Percentiles rank a stretch among this genome's conserved stretches.
These are phyloP conservation scores for Trypoxylus dichotomus DNA, from an alignment of 1,140 invertebrate species.

Conservation along the genomic window DNA sequence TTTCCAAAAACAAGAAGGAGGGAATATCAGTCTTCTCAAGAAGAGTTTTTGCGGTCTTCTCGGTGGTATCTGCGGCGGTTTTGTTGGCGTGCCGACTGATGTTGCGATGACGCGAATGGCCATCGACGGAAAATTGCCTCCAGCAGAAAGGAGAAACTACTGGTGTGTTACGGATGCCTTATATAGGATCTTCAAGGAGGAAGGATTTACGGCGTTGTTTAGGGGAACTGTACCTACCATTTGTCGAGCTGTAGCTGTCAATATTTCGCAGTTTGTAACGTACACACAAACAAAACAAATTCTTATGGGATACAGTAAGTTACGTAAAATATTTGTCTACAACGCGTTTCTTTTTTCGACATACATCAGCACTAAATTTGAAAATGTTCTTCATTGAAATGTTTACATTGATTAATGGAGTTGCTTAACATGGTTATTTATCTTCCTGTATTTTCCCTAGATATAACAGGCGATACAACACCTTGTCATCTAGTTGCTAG, in stretches of 20 bases:
- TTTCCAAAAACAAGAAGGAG: constrained; percentile 13
- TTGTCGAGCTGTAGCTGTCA: constrained; percentile 90
- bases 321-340: not conserved
- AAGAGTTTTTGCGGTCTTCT: constrained; percentile 74
- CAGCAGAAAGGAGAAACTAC: constrained; percentile 85
- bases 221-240: constrained; percentile 77
- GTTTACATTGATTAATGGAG: too few species aligned
- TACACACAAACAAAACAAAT: constrained; percentile 78
- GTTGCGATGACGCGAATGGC: constrained; percentile 92
- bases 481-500: constrained; percentile 85
- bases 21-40: constrained; percentile 49
- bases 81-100: constrained; percentile 73
- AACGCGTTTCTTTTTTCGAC: not conserved
- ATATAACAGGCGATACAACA: constrained; percentile 25
- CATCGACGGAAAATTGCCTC: constrained; percentile 86
- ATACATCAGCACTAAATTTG: not conserved
- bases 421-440: not conserved
- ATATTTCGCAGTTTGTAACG: constrained; percentile 91
- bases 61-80: constrained; percentile 83
- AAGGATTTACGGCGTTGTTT: constrained; percentile 86
- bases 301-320: constrained; percentile 17
- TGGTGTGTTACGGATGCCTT: constrained; percentile 90
- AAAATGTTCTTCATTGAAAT: not conserved
- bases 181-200: constrained; percentile 80
- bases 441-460: constrained; percentile 12